Evolutionary conservation across 2,888 invertebrate species (phyloP).

Genomic region (Koerneria pararmatus): DNA sequence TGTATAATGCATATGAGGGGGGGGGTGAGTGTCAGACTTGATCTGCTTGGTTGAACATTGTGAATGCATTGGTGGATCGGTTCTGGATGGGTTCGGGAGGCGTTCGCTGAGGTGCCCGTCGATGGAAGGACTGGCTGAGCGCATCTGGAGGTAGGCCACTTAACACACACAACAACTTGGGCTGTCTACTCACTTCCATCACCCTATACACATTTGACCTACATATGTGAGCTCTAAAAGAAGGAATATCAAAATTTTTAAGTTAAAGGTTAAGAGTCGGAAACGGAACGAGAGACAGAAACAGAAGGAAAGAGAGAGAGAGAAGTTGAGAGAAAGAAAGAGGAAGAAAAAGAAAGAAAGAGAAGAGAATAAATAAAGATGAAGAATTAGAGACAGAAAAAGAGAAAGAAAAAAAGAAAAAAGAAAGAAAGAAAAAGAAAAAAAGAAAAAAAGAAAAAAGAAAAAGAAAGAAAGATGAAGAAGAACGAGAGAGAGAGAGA

Average conservation of each 20-base stretch:
- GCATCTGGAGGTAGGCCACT: too few species aligned
- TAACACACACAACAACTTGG: too few species aligned
- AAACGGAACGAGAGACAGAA: too few species aligned
- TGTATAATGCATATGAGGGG: too few species aligned
- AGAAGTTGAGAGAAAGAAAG: conserved; percentile 11
- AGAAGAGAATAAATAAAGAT: conserved; percentile 21
- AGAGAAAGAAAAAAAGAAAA: conserved; percentile 21
- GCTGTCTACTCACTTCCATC: not conserved
- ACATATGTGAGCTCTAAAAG: not conserved
- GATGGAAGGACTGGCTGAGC: conserved; percentile 14
- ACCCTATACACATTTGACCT: not conserved
- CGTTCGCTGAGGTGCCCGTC: not conserved
- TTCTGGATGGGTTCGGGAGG: not conserved
- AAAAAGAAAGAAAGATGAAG: conserved; percentile 4
- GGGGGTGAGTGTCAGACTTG: too few species aligned
- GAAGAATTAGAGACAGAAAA: conserved; percentile 15
- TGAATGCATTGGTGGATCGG: conserved; percentile 25
- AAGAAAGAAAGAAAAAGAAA: conserved; percentile 15
- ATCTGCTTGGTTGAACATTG: conserved; percentile 34
- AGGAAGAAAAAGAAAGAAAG: conserved; percentile 22
- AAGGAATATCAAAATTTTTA: not conserved
- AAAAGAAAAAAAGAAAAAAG: conserved; percentile 1
- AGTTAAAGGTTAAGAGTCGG: not conserved
- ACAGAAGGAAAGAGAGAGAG: conserved; percentile 19
- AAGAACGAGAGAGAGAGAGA: too few species aligned